Evolutionary conservation across 2,797 vertebrate species (phyloP).

Genomic region (Eptatretus atami): DNA sequence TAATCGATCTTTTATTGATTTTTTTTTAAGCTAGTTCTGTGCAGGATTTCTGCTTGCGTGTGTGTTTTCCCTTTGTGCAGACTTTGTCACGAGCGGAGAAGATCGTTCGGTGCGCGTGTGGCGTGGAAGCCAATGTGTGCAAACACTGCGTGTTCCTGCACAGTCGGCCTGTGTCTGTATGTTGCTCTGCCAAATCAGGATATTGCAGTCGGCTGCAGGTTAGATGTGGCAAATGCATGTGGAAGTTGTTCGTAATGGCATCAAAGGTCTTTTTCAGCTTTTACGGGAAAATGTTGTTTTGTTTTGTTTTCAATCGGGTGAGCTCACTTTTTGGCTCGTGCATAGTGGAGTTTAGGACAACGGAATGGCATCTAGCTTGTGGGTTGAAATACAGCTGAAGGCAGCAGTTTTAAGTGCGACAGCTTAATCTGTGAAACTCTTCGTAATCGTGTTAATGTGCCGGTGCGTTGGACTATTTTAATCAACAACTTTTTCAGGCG

Average conservation of each 20-base stretch:
- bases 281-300: neutral
- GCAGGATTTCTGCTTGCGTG: neutral
- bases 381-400: too few relatives aligned
- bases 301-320: neutral
- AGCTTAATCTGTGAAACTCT: too few relatives aligned
- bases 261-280: neutral
- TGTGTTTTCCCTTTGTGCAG: conserved; percentile 14
- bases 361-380: neutral
- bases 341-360: neutral
- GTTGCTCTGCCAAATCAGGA: conserved; percentile 55
- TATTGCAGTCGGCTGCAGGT: conserved; percentile 69
- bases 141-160: conserved; percentile 62
- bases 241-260: neutral
- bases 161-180: conserved; percentile 92
- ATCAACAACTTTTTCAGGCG: too few relatives aligned
- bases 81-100: conserved; percentile 70
- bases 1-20: too few relatives aligned
- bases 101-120: conserved; percentile 67
- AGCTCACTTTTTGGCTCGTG: neutral
- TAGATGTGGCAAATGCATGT: conserved; percentile 14
- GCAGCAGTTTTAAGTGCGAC: too few relatives aligned
- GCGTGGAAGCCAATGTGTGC: conserved; percentile 44
- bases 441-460: too few relatives aligned
- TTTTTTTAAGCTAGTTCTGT: too few relatives aligned
- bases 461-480: too few relatives aligned